phyloP scores from a whole-genome alignment of 2,888 invertebrate genomes.

The Synergus gifuensis region DNA sequence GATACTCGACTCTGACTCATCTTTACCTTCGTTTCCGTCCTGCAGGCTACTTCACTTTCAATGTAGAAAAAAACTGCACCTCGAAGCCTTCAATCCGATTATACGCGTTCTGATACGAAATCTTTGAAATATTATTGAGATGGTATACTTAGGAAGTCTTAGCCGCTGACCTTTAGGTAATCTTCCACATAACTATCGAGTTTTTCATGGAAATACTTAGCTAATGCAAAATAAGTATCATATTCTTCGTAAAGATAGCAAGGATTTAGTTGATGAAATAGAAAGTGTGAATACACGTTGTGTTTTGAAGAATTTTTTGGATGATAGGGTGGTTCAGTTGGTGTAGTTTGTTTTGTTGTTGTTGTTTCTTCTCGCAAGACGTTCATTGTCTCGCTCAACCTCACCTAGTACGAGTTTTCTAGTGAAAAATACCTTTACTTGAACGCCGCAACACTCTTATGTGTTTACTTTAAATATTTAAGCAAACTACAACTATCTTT shows the following conservation, averaged over 20 bases:
- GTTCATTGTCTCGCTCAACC: slow-evolving; percentile 52
- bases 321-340: neutral
- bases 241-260: too few relatives aligned
- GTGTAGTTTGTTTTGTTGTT: neutral
- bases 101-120: slow-evolving; percentile 17
- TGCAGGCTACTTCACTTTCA: slow-evolving; percentile 15
- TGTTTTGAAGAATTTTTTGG: neutral
- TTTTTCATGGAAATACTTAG: neutral
- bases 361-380: slow-evolving; percentile 41
- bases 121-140: slow-evolving; percentile 34
- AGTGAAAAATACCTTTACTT: slow-evolving; percentile 51
- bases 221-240: neutral
- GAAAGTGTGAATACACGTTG: neutral
- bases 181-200: neutral
- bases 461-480: neutral
- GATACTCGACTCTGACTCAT: slow-evolving; percentile 40
- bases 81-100: slow-evolving; percentile 26
- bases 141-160: slow-evolving; percentile 27
- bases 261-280: neutral
- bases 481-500: neutral
- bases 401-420: slow-evolving; percentile 58
- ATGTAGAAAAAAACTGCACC: neutral
- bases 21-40: slow-evolving; percentile 18
- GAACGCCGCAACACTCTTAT: neutral
- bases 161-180: slow-evolving; percentile 4